Evolutionary conservation across 1,140 invertebrate species (phyloP), one percentile per base, ranked within the genome.

Genomic region (Lordiphosa clarofinis): DNA sequence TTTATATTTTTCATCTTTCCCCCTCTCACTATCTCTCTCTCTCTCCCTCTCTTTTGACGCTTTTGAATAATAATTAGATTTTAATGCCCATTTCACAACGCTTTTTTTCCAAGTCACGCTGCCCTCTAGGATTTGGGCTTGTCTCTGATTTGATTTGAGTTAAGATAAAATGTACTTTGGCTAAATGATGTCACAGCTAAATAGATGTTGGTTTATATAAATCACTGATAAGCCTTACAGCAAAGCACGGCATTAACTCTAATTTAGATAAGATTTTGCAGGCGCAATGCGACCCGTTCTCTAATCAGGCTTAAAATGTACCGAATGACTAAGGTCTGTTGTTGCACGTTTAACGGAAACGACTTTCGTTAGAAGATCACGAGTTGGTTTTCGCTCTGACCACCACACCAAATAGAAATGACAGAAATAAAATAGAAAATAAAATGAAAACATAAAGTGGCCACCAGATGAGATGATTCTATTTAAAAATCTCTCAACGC

Each of bases 311-410:
- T 8, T 4, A 7, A 61, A 42, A 64, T 64, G 64, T 64, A 49
- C 19, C 48, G 49, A 64, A 49, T 64, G 61, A 64, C 61, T 35
- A 39, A 47, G 43, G n/a, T n/a, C n/a, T n/a, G n/a, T 49, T 10
- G 48, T 55, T 36, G 49, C 35, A 64, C 49, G 60, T 65, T 50
- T 61, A 36, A 35, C 61, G 61, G 60, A 64, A 64, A 64, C 64
- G 63, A 39, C 36, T 44, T 49, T 42, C 28, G 28, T 31, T 31
- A 8, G 8, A 7, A 31, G 28, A 31, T 47, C 61, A 10, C 15
- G 39, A 19, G 39, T 15, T 31, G 28, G 28, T 8, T 31, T 7
- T n/a, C n/a, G n/a, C 21, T 11, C 15, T 24, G 43, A 11, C 12
- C 24, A 11, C 12, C 24, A 13, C 19, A 46, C 43, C 24, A 31